A percentile compares a stretch with the other conserved stretches of the same genome.
phyloP scores from a whole-genome alignment of 2,888 invertebrate genomes.

The Aphodius granarius region DNA sequence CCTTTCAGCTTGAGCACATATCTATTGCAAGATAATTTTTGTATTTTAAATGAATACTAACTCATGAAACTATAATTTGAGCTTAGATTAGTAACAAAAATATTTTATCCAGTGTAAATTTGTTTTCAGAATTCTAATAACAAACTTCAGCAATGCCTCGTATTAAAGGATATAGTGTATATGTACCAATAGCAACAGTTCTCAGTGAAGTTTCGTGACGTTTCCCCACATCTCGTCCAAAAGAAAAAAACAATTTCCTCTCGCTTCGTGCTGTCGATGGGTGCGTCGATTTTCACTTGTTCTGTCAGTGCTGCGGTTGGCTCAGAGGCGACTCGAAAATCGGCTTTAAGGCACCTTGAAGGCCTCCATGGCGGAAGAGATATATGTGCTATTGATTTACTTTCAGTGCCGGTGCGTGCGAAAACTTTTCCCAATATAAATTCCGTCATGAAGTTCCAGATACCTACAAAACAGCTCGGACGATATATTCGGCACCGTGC shows the following conservation, averaged over 20 bases:
- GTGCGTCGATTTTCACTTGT: neutral
- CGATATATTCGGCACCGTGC: neutral
- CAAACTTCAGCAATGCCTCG: no score
- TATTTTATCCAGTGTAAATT: no score
- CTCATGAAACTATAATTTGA: no score
- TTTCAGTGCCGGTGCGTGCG: neutral
- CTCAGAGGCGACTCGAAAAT: neutral
- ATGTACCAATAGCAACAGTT: no score
- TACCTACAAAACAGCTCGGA: neutral
- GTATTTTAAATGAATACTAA: no score
- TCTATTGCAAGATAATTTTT: no score
- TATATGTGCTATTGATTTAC: neutral
- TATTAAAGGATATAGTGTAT: no score
- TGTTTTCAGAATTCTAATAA: no score
- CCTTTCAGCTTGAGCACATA: no score
- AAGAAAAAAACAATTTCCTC: neutral
- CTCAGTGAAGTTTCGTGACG: no score
- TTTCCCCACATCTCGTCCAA: neutral
- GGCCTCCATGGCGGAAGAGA: neutral
- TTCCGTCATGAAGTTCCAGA: neutral
- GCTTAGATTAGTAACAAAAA: no score
- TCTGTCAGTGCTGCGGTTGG: neutral
- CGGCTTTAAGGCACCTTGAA: neutral
- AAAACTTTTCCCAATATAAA: neutral
- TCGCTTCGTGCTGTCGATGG: neutral